Percentiles rank a stretch among this genome's conserved stretches.
phyloP scores from a whole-genome alignment of 2,888 invertebrate genomes.

The Pristionchus maxplancki region DNA sequence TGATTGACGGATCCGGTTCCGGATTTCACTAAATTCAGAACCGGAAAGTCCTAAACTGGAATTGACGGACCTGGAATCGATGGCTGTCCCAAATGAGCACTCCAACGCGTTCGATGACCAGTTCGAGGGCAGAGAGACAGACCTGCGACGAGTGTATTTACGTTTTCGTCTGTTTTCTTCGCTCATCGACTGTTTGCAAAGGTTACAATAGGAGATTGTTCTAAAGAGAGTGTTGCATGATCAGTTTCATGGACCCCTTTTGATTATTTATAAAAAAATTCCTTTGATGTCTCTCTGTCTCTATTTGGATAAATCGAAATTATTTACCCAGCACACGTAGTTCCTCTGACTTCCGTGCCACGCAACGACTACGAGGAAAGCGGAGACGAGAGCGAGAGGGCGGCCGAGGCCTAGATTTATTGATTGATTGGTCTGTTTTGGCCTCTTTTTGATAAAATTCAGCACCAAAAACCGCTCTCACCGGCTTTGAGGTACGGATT shows the following conservation, averaged over 20 bases:
- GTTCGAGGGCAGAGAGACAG: constrained; percentile 68
- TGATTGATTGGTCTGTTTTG: no score
- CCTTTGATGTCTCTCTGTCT: no score
- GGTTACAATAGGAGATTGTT: no score
- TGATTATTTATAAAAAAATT: no score
- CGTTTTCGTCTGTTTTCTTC: no score
- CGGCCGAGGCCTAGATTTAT: neutral
- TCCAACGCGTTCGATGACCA: constrained; percentile 71
- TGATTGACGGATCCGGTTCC: neutral
- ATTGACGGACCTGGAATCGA: constrained; percentile 48
- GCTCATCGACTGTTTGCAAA: no score
- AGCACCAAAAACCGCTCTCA: constrained; percentile 54
- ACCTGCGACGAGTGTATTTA: constrained; percentile 54
- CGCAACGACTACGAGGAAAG: constrained; percentile 66
- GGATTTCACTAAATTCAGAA: neutral
- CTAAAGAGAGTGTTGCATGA: no score
- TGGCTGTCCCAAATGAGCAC: constrained; percentile 55
- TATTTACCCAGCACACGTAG: no score
- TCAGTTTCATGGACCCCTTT: no score
- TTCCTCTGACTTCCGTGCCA: constrained; percentile 73
- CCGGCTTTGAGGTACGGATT: constrained; percentile 24
- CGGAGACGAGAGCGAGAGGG: constrained; percentile 47
- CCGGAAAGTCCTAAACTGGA: neutral
- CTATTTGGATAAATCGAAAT: no score
- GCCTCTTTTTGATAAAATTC: no score